Evolutionary conservation across 1,140 invertebrate genomes (phyloP), one percentile per base, ranked within the genome.

Genomic region (Ceratitis capitata): DNA sequence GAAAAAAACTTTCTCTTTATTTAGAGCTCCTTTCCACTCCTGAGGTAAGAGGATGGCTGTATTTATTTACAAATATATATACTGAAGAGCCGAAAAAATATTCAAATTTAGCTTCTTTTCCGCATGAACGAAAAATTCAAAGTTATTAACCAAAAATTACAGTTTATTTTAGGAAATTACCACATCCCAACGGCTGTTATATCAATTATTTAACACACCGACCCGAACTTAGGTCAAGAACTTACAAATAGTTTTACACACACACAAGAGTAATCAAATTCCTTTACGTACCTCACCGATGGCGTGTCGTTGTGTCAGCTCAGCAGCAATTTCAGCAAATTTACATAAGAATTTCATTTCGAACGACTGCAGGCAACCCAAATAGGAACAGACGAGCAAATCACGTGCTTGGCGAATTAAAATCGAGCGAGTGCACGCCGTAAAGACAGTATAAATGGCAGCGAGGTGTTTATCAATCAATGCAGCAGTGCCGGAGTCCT

Each of bases 371-470:
- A 95, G 90, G 90, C 94, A 93, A 42, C 94, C 95, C 83, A 94
- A 93, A 92, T 94, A 95, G 87, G 93, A 93, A 88, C 93, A 94
- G 42, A 95, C 94, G 86, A 95, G 93, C 78, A 95, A 92, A 90
- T 95, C 94, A 86, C 95, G 93, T 64, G 95, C 95, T 91, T 95
- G 94, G 83, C 94, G 93, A 86, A 95, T 93, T 88, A 95, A 91
- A 87, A 94, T 93, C 88, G 94, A 92, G 89, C 94, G 92, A 78
- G 94, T 94, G 86, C 92, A 92, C 86, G 93, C 92, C 83, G 92
- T 93, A 87, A 94, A 94, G 87, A 93, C 91, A 85, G 92, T 90
- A 90, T 94, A 94, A 89, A 95, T 93, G 85, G 92, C 92, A 51
- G 94, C 94, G 86, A 95, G 93, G 90, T 94, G 93, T 86, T 91